Evolutionary conservation across 1,140 invertebrate genomes (phyloP).

Genomic region (Trachelipus rathkii): DNA sequence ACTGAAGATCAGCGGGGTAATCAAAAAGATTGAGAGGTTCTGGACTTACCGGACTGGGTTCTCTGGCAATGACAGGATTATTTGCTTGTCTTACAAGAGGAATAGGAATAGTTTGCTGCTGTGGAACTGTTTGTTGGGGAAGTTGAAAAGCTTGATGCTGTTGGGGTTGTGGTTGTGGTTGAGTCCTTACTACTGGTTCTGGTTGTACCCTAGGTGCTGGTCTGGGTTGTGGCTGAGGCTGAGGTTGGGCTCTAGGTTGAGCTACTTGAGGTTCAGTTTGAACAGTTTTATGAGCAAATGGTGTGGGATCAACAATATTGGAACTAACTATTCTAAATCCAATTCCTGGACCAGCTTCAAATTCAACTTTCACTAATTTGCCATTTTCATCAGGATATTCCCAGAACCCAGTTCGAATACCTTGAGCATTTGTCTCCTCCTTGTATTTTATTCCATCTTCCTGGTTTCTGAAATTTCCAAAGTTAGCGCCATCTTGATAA

Average conservation of each 20-base stretch:
- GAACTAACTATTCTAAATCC: conserved; percentile 43
- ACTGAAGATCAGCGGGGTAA: conserved; percentile 41
- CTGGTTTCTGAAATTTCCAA: conserved; percentile 43
- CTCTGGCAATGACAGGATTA: not conserved
- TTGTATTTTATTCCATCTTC: conserved; percentile 44
- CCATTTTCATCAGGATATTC: conserved; percentile 32
- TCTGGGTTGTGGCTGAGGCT: no score
- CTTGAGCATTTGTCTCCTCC: conserved; percentile 37
- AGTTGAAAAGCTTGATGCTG: not conserved
- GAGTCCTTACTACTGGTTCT: no score
- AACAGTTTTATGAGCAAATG: not conserved
- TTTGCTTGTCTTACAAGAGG: conserved; percentile 8
- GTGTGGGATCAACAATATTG: conserved; percentile 32
- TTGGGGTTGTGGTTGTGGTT: no score
- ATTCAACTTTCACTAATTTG: conserved; percentile 30
- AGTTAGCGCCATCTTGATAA: conserved; percentile 38
- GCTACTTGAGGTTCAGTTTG: no score
- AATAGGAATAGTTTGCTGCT: conserved; percentile 14
- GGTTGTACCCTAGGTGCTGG: no score
- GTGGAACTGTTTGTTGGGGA: conserved; percentile 33
- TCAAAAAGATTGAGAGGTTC: conserved; percentile 37
- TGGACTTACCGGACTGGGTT: not conserved
- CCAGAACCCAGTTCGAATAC: conserved; percentile 39
- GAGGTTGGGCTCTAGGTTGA: not conserved
- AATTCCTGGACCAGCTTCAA: conserved; percentile 43